Conservation (phyloP, 2,888 invertebrate species). For the Noctua comes region DNA sequence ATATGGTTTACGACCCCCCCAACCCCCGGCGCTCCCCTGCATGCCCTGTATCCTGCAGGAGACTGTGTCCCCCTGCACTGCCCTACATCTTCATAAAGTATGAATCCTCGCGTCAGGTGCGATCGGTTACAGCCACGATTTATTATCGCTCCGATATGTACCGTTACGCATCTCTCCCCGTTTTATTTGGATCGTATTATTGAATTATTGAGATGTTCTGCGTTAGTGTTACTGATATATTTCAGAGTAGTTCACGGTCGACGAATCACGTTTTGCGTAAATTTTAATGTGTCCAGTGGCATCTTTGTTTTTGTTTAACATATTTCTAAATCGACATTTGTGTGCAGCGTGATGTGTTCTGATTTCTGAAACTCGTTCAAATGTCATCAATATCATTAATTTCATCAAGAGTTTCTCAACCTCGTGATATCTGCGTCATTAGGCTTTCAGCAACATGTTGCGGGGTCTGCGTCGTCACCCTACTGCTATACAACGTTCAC, state of each 20-base stretch:
- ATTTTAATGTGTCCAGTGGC: constrained; percentile 20
- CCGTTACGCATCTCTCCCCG: constrained; percentile 69
- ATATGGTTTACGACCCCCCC: constrained; percentile 77
- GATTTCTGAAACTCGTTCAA: constrained; percentile 51
- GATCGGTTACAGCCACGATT: constrained; percentile 83
- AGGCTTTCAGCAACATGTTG: constrained; percentile 15
- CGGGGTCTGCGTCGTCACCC: neutral
- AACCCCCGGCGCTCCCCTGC: constrained; percentile 34
- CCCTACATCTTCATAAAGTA: constrained; percentile 84
- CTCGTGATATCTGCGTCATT: constrained; percentile 11
- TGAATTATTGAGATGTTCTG: constrained; percentile 79
- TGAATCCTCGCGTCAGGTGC: constrained; percentile 87
- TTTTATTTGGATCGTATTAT: constrained; percentile 77
- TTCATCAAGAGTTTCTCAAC: constrained; percentile 48
- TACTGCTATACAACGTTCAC: neutral
- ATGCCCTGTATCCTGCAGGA: constrained; percentile 51
- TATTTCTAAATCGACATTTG: constrained; percentile 52
- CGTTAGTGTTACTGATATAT: constrained; percentile 36
- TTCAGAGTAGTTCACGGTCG: constrained; percentile 55
- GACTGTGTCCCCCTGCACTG: constrained; percentile 58
- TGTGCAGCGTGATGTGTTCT: constrained; percentile 39
- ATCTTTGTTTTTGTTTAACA: constrained; percentile 54
- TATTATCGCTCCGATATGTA: constrained; percentile 80
- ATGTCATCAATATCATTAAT: constrained; percentile 54
- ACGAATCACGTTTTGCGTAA: constrained; percentile 41